phyloP scores from a whole-genome alignment of 2,113 vertebrate species.

The Pantherophis guttatus region DNA sequence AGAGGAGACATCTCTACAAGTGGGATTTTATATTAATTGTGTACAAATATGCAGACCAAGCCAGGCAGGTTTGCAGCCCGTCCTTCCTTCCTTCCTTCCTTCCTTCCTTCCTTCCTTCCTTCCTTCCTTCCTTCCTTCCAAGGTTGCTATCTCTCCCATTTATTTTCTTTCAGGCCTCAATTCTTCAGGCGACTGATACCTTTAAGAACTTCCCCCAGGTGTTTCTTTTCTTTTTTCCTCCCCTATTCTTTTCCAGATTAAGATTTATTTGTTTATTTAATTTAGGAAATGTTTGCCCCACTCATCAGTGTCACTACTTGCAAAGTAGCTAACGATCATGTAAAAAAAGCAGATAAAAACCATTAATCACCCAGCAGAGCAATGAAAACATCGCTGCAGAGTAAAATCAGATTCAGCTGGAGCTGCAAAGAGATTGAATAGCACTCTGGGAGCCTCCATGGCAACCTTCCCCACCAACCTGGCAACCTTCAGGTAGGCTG shows the following conservation, averaged over 20 bases:
- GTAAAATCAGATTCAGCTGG: neutral
- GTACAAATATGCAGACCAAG: neutral
- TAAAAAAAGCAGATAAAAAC: neutral
- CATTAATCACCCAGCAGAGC: neutral
- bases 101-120: neutral
- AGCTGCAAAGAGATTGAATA: neutral
- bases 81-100: neutral
- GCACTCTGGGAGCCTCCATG: neutral
- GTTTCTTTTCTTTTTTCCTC: neutral
- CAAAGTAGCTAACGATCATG: neutral
- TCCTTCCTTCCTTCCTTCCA: neutral
- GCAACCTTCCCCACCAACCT: neutral
- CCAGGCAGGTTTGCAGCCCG: neutral
- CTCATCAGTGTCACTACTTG: neutral
- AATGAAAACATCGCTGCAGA: neutral
- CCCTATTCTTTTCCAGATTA: neutral
- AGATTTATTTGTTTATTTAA: slow-evolving; percentile 4
- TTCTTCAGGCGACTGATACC: neutral
- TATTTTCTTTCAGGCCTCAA: neutral
- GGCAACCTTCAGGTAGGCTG: neutral
- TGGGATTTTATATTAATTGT: neutral
- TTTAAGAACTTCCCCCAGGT: neutral
- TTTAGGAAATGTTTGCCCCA: neutral
- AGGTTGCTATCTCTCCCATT: neutral
- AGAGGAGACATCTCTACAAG: neutral